These are phyloP conservation scores for Xylocampa areola DNA, from an alignment of 2,888 invertebrate species.

Conservation along the genomic window DNA sequence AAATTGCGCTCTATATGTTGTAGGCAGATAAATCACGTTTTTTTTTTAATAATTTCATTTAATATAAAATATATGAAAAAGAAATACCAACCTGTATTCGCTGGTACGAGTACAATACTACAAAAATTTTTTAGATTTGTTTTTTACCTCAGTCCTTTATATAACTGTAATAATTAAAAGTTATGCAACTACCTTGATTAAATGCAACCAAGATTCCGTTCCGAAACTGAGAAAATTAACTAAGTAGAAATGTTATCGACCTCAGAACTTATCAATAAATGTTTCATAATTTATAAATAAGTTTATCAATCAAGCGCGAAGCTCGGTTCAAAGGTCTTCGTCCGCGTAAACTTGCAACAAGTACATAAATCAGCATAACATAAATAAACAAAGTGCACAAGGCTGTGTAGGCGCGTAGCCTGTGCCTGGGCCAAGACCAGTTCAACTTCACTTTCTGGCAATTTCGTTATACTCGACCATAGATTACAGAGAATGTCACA, in stretches of 20 bases:
- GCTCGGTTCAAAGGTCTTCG: constrained; percentile 66
- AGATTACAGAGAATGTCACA: constrained; percentile 20
- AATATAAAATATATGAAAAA: too few relatives aligned
- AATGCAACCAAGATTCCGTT: constrained; percentile 1
- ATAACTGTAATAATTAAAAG: too few relatives aligned
- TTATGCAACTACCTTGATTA: too few relatives aligned
- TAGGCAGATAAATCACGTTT: too few relatives aligned
- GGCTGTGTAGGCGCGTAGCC: constrained; percentile 44
- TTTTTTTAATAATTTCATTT: too few relatives aligned
- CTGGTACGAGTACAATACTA: too few relatives aligned
- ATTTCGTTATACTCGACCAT: constrained; percentile 32
- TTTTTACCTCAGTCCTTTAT: too few relatives aligned
- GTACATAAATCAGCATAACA: constrained; percentile 52
- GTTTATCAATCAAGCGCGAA: constrained; percentile 60
- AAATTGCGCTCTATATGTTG: too few relatives aligned
- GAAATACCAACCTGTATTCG: too few relatives aligned
- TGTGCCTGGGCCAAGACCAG: constrained; percentile 35
- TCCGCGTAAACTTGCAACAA: constrained; percentile 59
- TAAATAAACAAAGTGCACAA: constrained; percentile 58
- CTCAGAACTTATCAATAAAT: constrained; percentile 53
- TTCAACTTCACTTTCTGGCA: constrained; percentile 57
- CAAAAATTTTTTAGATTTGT: too few relatives aligned
- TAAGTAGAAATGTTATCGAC: constrained; percentile 41
- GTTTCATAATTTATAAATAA: constrained; percentile 56
- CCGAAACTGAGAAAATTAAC: constrained; percentile 15